Base-by-base conservation (phyloP, 35 echinoderm and acorn worm genomes). In the Stichopus chloronotus region DNA sequence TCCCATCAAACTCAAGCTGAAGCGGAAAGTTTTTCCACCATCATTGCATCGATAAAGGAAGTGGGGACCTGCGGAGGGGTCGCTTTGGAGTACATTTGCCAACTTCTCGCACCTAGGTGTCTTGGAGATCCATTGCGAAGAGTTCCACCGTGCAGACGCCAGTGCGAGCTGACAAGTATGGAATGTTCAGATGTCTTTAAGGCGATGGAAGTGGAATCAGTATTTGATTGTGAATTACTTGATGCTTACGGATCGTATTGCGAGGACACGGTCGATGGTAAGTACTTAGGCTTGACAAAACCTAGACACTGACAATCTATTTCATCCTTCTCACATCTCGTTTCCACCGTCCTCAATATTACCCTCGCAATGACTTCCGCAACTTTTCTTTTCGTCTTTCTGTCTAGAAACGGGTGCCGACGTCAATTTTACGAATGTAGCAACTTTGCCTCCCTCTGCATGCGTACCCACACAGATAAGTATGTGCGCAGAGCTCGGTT, bases 401-500 rank as follows among this genome's bases (percentile, higher is more conserved):
- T 43, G 0, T 43, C 30, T 43, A 43, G 30, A 43, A 43, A 3
- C 30, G 30, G 30, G 30, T 43, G 3, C 30, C 1, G 30, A 10
- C 10, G 87, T 72, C 14, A 89, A 89, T 89, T 9, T 53, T 22
- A 89, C 87, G 5, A 25, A 19, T 4, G 10, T 19, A 52, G 87
- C 24, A 43, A 89, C 43, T 54, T 9, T 5, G 7, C 57, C 57
- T 14, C 65, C 61, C 5, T 25, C 57, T 55, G 9, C 71, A 8
- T 89, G 87, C 52, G 16, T 21, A 30, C 87, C 60, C 23, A 53
- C 71, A 4, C n/a, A 69, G 57, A 5, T 54, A 7, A 89, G 65
- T 53, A 89, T 89, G 87, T 89, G 87, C 24, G 60, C 87, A 63
- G 87, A 89, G 7, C 21, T 89, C 87, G 87, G 87, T 2, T 89